Evolutionary conservation across 2,797 vertebrate species (phyloP), one percentile per base, ranked within the genome.

Genomic region (Chromis chromis): DNA sequence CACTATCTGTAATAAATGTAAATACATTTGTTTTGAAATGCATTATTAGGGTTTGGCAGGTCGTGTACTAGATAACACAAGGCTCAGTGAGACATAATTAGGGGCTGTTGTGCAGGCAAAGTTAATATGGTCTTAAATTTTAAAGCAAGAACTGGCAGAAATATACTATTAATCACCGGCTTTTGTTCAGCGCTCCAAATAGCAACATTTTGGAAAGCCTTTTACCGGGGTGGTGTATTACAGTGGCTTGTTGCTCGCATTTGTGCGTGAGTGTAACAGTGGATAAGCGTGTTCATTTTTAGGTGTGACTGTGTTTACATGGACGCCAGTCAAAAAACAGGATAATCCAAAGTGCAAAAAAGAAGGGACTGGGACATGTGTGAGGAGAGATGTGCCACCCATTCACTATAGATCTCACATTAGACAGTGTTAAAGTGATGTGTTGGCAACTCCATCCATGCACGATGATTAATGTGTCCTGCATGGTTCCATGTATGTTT

Each of bases 61-160:
- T 88, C 71, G 79, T 56, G 76, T 83, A 65, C 67, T 63, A 77
- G 86, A 93, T 83, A 90, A 88, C 83, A 92, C 85, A 87, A 82
- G 77, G 74, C 86, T 84, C 75, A 77, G 72, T 81, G 85, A 89
- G 84, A 87, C 85, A 78, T 92, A 91, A 94, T 93, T 92, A 89
- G 81, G 70, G 65, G 71, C 88, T 88, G 85, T 92, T 90, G 86
- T 90, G 89, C 82, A 71, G 77, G 87, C 82, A 91, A 93, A 94
- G 86, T 92, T 94, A 92, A 94, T 93, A 90, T 92, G 89, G 83
- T 93, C 93, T 92, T 87, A 91, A 94, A 36, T 36, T 86, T 87
- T 85, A 25, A 91, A 88, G 81, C 70, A 69, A 89, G 91, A 94
- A 91, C 91, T 92, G 91, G 89, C 92, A 94, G 91, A 89, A 92